Evolutionary conservation across 2,113 vertebrate species (phyloP).

Genomic region (Poeciliopsis turrubarensis): DNA sequence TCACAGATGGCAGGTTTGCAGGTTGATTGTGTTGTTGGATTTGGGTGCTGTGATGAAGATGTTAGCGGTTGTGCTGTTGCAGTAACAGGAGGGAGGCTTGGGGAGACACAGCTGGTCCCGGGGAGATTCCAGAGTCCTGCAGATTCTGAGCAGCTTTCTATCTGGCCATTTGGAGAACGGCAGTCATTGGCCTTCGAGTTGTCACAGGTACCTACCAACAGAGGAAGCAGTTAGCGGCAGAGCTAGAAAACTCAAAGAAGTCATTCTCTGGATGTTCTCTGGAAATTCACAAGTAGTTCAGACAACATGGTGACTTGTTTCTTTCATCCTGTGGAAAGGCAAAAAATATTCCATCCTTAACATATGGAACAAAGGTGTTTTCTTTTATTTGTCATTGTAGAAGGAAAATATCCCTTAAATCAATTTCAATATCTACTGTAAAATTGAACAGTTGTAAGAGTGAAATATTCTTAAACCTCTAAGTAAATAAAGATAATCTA

Average conservation of each 20-base stretch:
- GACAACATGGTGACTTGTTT: no score
- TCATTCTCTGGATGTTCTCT: no score
- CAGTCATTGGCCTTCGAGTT: slow-evolving; percentile 86
- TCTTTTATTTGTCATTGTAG: no score
- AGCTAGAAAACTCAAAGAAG: background rate
- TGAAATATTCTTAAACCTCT: no score
- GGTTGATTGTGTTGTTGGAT: background rate
- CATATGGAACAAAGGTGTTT: no score
- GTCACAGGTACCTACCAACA: slow-evolving; percentile 85
- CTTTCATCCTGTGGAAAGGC: no score
- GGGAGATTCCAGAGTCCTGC: slow-evolving; percentile 80
- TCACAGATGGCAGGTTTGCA: slow-evolving; percentile 78
- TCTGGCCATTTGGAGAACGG: slow-evolving; percentile 76
- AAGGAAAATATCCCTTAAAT: no score
- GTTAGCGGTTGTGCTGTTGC: background rate
- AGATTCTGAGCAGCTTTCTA: slow-evolving; percentile 78
- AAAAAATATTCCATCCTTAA: no score
- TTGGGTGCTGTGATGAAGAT: background rate
- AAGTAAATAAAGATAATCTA: no score
- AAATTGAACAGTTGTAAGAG: no score
- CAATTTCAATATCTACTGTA: no score
- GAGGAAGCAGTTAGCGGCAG: background rate
- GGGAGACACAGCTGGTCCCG: slow-evolving; percentile 47
- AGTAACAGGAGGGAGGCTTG: slow-evolving; percentile 16
- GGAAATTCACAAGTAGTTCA: no score